phyloP scores from a whole-genome alignment of 2,888 invertebrate species.

The Spilarctia lutea region DNA sequence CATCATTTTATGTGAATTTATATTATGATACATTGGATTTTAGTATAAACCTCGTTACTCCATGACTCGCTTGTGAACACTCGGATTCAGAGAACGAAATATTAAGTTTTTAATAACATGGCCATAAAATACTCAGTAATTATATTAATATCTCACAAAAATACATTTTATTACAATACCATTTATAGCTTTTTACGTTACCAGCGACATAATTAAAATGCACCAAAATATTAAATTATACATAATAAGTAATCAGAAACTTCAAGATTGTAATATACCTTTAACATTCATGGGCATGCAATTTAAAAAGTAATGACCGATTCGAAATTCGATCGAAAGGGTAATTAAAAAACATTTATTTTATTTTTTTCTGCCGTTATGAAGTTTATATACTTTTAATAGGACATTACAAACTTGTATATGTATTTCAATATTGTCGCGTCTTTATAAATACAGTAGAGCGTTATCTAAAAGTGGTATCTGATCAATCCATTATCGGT shows the following conservation, averaged over 20 bases:
- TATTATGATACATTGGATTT: neutral
- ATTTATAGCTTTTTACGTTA: constrained; percentile 30
- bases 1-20: neutral
- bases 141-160: constrained; percentile 20
- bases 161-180: constrained; percentile 23
- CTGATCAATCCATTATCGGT: constrained; percentile 84
- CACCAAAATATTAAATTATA: constrained; percentile 35
- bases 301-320: constrained; percentile 6
- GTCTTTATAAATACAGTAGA: constrained; percentile 20
- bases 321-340: neutral
- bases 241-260: constrained; percentile 35
- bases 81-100: neutral
- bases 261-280: constrained; percentile 18
- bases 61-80: neutral
- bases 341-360: neutral
- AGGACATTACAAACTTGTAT: neutral
- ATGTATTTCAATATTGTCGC: neutral
- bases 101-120: constrained; percentile 17
- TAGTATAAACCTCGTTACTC: neutral
- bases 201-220: constrained; percentile 35
- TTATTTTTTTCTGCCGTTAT: neutral
- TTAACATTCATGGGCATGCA: neutral
- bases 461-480: constrained; percentile 71
- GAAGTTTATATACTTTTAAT: neutral
- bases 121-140: constrained; percentile 25